Evolutionary conservation across 2,888 invertebrate species (phyloP).

Genomic region (Dioctria rufipes): DNA sequence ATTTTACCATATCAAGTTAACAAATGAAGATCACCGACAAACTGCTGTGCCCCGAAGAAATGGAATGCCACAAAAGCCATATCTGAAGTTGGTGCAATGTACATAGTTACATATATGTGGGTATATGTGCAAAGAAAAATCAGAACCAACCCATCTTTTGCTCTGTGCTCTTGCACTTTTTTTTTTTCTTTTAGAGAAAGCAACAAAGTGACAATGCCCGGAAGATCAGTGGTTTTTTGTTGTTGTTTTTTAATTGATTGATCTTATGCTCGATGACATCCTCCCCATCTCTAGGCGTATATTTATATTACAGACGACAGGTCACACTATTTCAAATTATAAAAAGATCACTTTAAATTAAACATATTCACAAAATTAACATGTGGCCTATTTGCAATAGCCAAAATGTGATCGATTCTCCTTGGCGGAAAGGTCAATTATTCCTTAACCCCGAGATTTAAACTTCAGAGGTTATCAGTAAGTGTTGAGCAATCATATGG

Average conservation of each 20-base stretch:
- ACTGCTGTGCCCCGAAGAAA: constrained; percentile 14
- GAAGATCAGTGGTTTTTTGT: background rate
- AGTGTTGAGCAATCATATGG: constrained; percentile 35
- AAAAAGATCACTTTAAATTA: constrained; percentile 20
- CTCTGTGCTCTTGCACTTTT: constrained; percentile 24
- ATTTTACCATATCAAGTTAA: constrained; percentile 57
- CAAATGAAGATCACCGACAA: constrained; percentile 57
- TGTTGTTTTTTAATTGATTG: background rate
- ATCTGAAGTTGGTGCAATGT: constrained; percentile 13
- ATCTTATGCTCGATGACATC: constrained; percentile 20
- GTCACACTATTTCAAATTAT: constrained; percentile 14
- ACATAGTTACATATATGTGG: background rate
- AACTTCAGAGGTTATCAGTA: constrained; percentile 20
- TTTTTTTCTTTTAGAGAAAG: background rate
- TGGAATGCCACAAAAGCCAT: constrained; percentile 38
- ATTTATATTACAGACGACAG: background rate
- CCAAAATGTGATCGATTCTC: background rate
- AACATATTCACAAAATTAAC: constrained; percentile 38
- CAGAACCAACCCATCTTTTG: constrained; percentile 19
- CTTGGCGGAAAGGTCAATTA: constrained; percentile 31
- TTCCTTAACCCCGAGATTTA: constrained; percentile 37
- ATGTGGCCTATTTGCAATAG: constrained; percentile 37
- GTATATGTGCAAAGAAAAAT: constrained; percentile 5
- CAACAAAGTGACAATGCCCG: constrained; percentile 32
- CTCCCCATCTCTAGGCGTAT: background rate